These are phyloP conservation scores for Drosophila asahinai DNA, from an alignment of 1,140 invertebrate genomes.

Conservation along the genomic window DNA sequence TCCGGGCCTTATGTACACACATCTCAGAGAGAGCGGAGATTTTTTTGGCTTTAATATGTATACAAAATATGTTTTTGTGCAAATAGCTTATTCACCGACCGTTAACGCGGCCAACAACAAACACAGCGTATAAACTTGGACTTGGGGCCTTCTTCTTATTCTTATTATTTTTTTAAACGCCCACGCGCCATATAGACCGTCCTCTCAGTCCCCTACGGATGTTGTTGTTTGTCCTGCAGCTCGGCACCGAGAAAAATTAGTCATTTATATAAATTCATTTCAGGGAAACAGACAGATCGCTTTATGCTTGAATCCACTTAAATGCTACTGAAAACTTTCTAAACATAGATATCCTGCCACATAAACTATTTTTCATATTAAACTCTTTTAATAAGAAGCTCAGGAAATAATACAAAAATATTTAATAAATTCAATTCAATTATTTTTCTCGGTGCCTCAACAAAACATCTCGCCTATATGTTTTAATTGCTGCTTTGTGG, in stretches of 20 bases:
- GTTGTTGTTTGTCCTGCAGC: slow-evolving; percentile 73
- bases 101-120: slow-evolving; percentile 39
- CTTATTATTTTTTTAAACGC: slow-evolving; percentile 33
- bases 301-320: not conserved
- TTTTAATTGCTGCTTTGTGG: slow-evolving; percentile 75
- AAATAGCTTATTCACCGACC: slow-evolving; percentile 74
- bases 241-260: not conserved
- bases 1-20: slow-evolving; percentile 16
- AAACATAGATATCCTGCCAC: not conserved
- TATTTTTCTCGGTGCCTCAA: slow-evolving; percentile 3
- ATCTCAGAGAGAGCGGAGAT: slow-evolving; percentile 35
- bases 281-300: too few relatives aligned
- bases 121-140: slow-evolving; percentile 75
- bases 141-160: slow-evolving; percentile 58
- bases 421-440: not conserved
- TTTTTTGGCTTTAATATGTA: slow-evolving; percentile 36
- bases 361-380: not conserved
- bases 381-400: not conserved
- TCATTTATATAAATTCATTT: not conserved
- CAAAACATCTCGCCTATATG: slow-evolving; percentile 44
- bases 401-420: not conserved
- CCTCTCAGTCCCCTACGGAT: slow-evolving; percentile 27
- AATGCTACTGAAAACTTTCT: not conserved
- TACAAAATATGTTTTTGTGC: slow-evolving; percentile 65
- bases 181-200: slow-evolving; percentile 59